Conservation (phyloP, 2,888 invertebrate species). For the Mantis religiosa region DNA sequence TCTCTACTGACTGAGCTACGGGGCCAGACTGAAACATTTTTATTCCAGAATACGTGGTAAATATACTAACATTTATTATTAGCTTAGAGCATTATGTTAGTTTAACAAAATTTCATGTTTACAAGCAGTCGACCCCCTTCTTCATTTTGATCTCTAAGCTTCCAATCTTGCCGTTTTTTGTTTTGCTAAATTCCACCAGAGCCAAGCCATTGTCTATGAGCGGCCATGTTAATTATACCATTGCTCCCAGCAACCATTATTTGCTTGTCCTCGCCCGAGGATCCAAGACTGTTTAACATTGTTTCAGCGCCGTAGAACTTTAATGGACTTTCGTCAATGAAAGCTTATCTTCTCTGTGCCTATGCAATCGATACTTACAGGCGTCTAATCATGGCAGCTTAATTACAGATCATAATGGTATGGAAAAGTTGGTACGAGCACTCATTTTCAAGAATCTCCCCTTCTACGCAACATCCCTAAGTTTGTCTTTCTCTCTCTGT, state of each 20-base stretch:
- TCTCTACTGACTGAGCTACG: too few species aligned
- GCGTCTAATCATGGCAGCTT: background rate
- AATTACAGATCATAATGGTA: background rate
- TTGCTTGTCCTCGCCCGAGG: background rate
- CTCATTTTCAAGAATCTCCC: background rate
- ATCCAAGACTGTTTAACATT: background rate
- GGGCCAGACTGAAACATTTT: too few species aligned
- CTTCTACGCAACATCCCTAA: background rate
- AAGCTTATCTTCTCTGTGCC: background rate
- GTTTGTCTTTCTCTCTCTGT: background rate
- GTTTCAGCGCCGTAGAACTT: background rate
- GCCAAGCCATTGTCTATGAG: background rate
- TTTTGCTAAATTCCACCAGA: background rate
- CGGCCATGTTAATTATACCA: background rate
- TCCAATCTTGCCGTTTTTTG: background rate
- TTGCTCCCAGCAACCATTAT: background rate
- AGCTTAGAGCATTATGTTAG: too few species aligned
- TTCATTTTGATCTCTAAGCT: background rate
- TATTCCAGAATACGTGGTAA: too few species aligned
- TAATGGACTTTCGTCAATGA: background rate
- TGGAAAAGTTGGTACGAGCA: background rate
- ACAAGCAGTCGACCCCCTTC: background rate
- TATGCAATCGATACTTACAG: background rate
- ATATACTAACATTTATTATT: too few species aligned
- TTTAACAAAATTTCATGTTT: too few species aligned